phyloP scores from a whole-genome alignment of 2,113 vertebrate species.

The Carollia perspicillata region DNA sequence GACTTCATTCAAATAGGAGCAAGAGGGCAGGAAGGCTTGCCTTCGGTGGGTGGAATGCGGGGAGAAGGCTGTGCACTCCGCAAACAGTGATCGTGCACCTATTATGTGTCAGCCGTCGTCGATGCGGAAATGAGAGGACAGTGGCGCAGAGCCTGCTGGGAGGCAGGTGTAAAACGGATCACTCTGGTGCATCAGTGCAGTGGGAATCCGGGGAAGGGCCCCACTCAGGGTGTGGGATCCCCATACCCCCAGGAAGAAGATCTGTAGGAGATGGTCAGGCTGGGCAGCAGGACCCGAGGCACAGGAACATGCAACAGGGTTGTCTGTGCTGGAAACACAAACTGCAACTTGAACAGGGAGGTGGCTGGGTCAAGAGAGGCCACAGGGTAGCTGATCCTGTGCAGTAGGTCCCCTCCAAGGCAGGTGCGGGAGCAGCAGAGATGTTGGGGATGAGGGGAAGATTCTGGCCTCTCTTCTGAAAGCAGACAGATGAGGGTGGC shows the following conservation, averaged over 20 bases:
- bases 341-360: not conserved
- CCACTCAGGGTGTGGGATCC: not conserved
- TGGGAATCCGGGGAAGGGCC: not conserved
- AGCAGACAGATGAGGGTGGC: accelerated
- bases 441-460: accelerated
- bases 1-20: not conserved
- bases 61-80: not conserved
- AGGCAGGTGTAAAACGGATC: not conserved
- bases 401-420: not conserved
- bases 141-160: not conserved
- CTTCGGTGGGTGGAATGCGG: accelerated
- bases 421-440: not conserved
- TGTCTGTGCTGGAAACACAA: not conserved
- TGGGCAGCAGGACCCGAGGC: not conserved
- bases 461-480: not conserved
- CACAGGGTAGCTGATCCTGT: not conserved
- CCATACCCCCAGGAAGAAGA: not conserved
- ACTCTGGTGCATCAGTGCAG: too few species aligned
- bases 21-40: not conserved
- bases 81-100: not conserved
- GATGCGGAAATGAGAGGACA: not conserved
- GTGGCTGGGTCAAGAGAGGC: not conserved
- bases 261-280: too few species aligned
- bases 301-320: not conserved
- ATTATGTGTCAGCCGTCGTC: accelerated